Evolutionary conservation across 2,113 vertebrate species (phyloP).

Genomic region (Onychostruthus taczanowskii): DNA sequence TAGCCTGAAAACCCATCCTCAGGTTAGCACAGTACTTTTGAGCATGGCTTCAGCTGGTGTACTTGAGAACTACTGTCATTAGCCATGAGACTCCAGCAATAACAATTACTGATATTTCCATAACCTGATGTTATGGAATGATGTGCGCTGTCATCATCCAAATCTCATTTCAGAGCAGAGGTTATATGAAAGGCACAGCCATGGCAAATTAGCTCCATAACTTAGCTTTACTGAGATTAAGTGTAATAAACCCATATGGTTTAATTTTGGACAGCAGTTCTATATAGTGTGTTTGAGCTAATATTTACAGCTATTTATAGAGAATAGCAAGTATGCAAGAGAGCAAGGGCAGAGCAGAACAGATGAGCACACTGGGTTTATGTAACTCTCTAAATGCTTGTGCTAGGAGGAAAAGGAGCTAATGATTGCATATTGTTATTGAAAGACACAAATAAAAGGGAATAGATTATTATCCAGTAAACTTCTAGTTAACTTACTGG

Average conservation of each 20-base stretch:
- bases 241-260: background rate
- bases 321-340: background rate
- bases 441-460: background rate
- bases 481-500: background rate
- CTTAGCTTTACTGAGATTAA: constrained; percentile 17
- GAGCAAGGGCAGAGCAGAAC: constrained; percentile 34
- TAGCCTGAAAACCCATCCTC: background rate
- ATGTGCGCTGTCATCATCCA: background rate
- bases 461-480: background rate
- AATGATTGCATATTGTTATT: background rate
- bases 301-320: constrained; percentile 53
- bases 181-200: constrained; percentile 10
- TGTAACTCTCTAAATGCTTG: background rate
- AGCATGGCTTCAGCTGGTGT: background rate
- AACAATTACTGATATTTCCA: background rate
- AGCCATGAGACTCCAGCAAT: background rate
- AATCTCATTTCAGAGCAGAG: background rate
- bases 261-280: constrained; percentile 23
- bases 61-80: background rate
- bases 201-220: background rate
- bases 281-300: constrained; percentile 7
- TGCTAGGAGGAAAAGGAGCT: background rate
- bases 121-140: background rate
- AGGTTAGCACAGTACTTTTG: background rate
- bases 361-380: background rate